Evolutionary conservation across 2,797 vertebrate species (phyloP), one percentile per base, ranked within the genome.

Genomic region (Neopelma chrysocephalum): DNA sequence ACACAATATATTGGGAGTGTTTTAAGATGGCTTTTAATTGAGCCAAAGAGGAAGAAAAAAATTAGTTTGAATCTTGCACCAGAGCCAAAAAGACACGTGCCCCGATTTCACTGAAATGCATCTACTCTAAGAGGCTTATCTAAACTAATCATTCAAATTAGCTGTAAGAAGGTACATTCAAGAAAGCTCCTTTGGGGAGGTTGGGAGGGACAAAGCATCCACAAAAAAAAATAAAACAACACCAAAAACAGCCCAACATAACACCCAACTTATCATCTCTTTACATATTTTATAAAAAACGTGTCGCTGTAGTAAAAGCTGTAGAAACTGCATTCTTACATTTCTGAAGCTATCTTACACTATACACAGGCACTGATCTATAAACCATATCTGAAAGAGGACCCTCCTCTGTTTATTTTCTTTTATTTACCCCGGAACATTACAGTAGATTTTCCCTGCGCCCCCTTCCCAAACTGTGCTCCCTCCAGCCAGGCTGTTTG

Each of bases 71-170:
- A n/a, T n/a, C n/a, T n/a, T n/a, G n/a, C n/a, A n/a, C n/a, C n/a
- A 84, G 87, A 96, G 94, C 97, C 97, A 97, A 97, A 98, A 97
- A 96, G 94, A 94, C 97, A 97, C 96, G 96, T 98, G 98, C 93
- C 97, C 96, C 90, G 97, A 97, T 98, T 98, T 98, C 97, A 98
- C 98, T 98, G 97, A 97, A 97, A 98, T 97, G 96, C 93, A 98
- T 97, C 97, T 98, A 96, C 95, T 97, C 94, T 98, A 98, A 98
- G 98, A 98, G 77, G 97, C 97, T 98, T 98, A 98, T 98, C 97
- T 96, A 97, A 98, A 98, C 95, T 97, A 98, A 98, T 98, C 97
- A 97, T 98, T 98, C 96, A 98, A 98, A 98, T 98, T 98, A 98
- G 97, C 97, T 96, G 89, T 96, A 98, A 98, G 98, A 98, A 98